Percentiles rank a stretch among this genome's conserved stretches.
phyloP scores from a whole-genome alignment of 2,888 invertebrate genomes.

The Drosophila multiciliata region DNA sequence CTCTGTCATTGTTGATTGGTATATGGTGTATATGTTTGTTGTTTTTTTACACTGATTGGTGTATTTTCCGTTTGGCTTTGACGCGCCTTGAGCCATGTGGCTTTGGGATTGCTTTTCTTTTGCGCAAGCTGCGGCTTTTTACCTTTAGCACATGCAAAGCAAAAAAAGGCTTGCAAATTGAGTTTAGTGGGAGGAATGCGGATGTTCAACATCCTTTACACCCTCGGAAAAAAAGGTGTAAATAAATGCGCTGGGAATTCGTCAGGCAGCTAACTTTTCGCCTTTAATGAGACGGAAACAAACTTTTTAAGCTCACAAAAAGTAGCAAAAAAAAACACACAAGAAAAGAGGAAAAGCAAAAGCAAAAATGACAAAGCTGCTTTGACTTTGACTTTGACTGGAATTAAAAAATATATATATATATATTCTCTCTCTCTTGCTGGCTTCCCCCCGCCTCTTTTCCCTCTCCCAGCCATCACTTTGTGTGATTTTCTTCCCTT shows the following conservation, averaged over 20 bases:
- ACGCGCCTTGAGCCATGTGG: conserved; percentile 75
- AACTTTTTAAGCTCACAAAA: conserved; percentile 57
- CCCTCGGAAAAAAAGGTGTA: conserved; percentile 64
- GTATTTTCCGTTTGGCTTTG: conserved; percentile 77
- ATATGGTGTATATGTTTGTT: conserved; percentile 25
- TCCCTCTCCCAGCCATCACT: conserved; percentile 1
- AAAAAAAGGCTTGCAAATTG: conserved; percentile 60
- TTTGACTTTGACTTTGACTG: conserved; percentile 67
- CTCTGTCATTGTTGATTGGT: conserved; percentile 22
- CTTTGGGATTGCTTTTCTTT: conserved; percentile 51
- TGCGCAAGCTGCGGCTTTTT: conserved; percentile 58
- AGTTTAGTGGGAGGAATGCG: conserved; percentile 51
- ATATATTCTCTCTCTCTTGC: neutral
- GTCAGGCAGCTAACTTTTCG: conserved; percentile 58
- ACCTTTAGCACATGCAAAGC: conserved; percentile 75
- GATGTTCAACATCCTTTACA: conserved; percentile 5
- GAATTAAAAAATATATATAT: conserved; percentile 32
- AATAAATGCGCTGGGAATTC: conserved; percentile 77
- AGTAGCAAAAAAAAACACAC: conserved; percentile 6
- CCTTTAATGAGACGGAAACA: conserved; percentile 79
- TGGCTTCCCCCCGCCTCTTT: neutral
- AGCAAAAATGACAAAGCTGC: conserved; percentile 56
- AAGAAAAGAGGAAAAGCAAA: conserved; percentile 29
- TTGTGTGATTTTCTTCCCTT: conserved; percentile 22
- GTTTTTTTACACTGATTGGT: conserved; percentile 78